Percentiles rank a stretch among this genome's conserved stretches.
phyloP scores from a whole-genome alignment of 2,888 invertebrate species.

The Machimus rusticus region DNA sequence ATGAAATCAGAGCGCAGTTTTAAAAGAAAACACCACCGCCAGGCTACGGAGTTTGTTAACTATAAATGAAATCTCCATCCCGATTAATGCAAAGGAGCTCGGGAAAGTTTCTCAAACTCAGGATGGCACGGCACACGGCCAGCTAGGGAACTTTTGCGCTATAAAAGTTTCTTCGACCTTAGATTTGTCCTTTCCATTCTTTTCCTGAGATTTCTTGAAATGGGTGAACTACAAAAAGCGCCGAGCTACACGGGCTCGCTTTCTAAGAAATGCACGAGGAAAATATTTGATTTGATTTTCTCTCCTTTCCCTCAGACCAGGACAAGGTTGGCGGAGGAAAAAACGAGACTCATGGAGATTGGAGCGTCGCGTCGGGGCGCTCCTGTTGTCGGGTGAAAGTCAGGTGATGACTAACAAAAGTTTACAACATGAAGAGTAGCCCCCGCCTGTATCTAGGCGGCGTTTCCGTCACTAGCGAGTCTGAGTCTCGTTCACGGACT shows the following conservation, averaged over 20 bases:
- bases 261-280: not conserved
- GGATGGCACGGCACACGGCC: not conserved
- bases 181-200: not conserved
- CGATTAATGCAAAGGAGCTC: conserved; percentile 17
- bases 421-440: not conserved
- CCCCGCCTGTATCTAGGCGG: not conserved
- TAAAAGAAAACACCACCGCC: not conserved
- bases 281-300: not conserved
- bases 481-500: not conserved
- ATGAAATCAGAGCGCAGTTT: conserved; percentile 7
- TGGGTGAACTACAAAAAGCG: not conserved
- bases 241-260: not conserved
- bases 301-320: not conserved
- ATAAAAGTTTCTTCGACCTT: not conserved
- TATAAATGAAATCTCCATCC: conserved; percentile 19
- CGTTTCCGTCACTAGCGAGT: not conserved
- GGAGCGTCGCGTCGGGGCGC: not conserved
- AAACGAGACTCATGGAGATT: not conserved
- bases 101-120: not conserved
- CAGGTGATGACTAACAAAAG: not conserved
- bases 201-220: not conserved
- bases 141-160: not conserved
- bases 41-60: not conserved
- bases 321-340: not conserved
- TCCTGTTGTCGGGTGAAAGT: not conserved